phyloP scores from a whole-genome alignment of 2,888 invertebrate species.

The Sclerodermus sp. region DNA sequence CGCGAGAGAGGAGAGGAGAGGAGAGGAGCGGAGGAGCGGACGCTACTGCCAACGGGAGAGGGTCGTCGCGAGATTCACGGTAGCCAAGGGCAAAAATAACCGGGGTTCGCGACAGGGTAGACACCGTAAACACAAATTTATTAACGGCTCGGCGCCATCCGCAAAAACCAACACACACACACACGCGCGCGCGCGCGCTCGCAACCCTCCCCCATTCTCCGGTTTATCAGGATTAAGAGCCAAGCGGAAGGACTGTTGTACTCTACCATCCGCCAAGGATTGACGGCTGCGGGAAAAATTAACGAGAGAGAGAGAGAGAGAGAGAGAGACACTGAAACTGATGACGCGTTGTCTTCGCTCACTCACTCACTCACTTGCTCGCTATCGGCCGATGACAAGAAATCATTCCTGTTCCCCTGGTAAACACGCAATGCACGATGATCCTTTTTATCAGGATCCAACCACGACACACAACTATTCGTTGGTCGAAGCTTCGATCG shows the following conservation, averaged over 20 bases:
- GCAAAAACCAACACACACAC: slow-evolving; percentile 16
- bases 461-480: too few relatives aligned
- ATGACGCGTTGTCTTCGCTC: slow-evolving; percentile 1
- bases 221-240: slow-evolving; percentile 41
- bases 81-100: slow-evolving; percentile 25
- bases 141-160: slow-evolving; percentile 34
- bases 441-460: too few relatives aligned
- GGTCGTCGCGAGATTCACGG: slow-evolving; percentile 9
- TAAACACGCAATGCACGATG: too few relatives aligned
- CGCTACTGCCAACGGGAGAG: neutral
- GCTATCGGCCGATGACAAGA: too few relatives aligned
- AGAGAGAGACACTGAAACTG: slow-evolving; percentile 2
- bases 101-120: slow-evolving; percentile 20
- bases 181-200: neutral
- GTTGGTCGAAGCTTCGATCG: too few relatives aligned
- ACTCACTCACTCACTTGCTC: too few relatives aligned
- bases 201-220: slow-evolving; percentile 9
- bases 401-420: too few relatives aligned
- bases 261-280: slow-evolving; percentile 4
- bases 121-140: slow-evolving; percentile 48
- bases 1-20: neutral
- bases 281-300: slow-evolving; percentile 19
- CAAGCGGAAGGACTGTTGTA: slow-evolving; percentile 6
- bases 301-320: too few relatives aligned
- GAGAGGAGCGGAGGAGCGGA: neutral